Percentiles rank a stretch among this genome's conserved stretches.
Evolutionary conservation across 2,888 invertebrate species (phyloP).

Genomic region (Cordilura impudica): DNA sequence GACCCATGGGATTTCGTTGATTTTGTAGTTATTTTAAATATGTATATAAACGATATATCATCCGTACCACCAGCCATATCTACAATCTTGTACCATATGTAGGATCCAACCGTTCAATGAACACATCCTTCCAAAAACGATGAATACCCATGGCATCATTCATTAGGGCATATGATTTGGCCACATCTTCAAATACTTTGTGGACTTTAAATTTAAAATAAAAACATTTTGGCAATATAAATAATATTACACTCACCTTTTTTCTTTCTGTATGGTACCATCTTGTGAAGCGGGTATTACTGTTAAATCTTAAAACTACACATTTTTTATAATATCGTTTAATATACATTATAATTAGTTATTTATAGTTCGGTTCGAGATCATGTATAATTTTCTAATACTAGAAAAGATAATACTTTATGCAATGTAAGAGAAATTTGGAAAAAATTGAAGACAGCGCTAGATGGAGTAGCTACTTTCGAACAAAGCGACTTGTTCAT

Average conservation of each 20-base stretch:
- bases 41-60: conserved; percentile 94
- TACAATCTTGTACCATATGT: conserved; percentile 86
- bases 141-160: conserved; percentile 98
- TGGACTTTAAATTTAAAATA: conserved; percentile 82
- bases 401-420: too few species aligned
- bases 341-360: not conserved
- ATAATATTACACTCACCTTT: conserved; percentile 81
- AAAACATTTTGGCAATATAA: not conserved
- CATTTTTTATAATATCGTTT: not conserved
- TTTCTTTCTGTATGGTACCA: conserved; percentile 82
- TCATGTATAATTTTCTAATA: too few species aligned
- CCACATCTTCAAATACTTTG: conserved; percentile 96
- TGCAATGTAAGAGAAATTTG: too few species aligned
- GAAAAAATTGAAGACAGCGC: too few species aligned
- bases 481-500: too few species aligned
- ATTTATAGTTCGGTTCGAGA: too few species aligned
- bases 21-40: conserved; percentile 85
- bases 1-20: conserved; percentile 74
- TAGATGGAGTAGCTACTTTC: too few species aligned
- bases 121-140: conserved; percentile 97
- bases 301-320: not conserved
- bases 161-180: conserved; percentile 96
- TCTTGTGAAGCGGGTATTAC: conserved; percentile 38
- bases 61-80: conserved; percentile 99
- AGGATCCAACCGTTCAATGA: conserved; percentile 88